phyloP scores from a whole-genome alignment of 2,113 vertebrate genomes.

The Thryonomys swinderianus region DNA sequence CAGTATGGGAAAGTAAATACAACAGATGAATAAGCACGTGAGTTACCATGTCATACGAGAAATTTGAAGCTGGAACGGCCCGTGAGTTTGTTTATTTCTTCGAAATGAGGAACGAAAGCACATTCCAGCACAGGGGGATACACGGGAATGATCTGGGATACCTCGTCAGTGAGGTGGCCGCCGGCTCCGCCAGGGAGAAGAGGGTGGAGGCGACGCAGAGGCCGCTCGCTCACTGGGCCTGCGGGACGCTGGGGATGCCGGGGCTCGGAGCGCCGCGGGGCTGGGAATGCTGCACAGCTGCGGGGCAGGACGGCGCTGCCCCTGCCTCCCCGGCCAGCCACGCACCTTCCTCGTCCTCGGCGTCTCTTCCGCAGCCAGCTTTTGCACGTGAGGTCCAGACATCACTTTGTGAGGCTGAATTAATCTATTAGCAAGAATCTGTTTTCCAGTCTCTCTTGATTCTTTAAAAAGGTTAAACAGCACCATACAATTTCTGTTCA shows the following conservation, averaged over 20 bases:
- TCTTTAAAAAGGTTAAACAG: slow-evolving; percentile 62
- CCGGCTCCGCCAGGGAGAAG: not conserved
- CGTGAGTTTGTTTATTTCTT: slow-evolving; percentile 73
- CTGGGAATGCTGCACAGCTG: not conserved
- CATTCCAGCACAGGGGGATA: slow-evolving; percentile 67
- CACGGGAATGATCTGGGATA: slow-evolving; percentile 62
- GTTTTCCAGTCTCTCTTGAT: not conserved
- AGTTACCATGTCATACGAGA: slow-evolving; percentile 76
- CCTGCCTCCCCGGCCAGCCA: not conserved
- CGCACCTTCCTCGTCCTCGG: not conserved
- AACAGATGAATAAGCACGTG: slow-evolving; percentile 84
- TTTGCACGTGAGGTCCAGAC: not conserved
- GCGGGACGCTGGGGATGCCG: not conserved
- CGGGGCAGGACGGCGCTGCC: not conserved
- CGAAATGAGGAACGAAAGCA: slow-evolving; percentile 75
- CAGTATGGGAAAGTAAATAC: slow-evolving; percentile 79
- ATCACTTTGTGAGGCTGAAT: not conserved
- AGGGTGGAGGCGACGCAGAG: slow-evolving; percentile 29
- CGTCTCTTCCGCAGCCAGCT: not conserved
- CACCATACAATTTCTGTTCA: slow-evolving; percentile 27
- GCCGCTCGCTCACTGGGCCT: not conserved
- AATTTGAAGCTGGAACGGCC: slow-evolving; percentile 77
- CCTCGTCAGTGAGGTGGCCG: not conserved
- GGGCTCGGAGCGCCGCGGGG: too few relatives aligned
- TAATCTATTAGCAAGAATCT: not conserved